Evolutionary conservation across 2,113 vertebrate genomes (phyloP).

Genomic region (Trogon surrucura): DNA sequence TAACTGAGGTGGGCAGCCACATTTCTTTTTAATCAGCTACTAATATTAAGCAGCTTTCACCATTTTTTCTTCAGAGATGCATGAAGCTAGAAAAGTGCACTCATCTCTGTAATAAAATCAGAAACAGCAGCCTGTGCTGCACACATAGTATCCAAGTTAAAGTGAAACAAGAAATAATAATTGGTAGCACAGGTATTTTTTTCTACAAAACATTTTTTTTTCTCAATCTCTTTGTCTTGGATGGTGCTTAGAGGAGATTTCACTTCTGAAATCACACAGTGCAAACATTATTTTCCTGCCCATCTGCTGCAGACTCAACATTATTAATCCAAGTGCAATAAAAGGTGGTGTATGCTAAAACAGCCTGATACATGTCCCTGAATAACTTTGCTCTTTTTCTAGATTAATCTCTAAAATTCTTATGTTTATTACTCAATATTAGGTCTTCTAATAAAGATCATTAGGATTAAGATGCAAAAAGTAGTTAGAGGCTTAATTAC

Average conservation of each 20-base stretch:
- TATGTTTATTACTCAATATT: not conserved
- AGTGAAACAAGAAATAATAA: not conserved
- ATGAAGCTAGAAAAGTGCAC: conserved; percentile 13
- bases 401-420: not conserved
- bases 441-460: not conserved
- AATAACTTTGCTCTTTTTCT: not conserved
- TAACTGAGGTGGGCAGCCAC: not conserved
- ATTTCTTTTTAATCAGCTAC: conserved; percentile 43
- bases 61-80: not conserved
- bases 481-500: not conserved
- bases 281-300: not conserved
- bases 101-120: conserved; percentile 1
- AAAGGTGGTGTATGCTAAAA: not conserved
- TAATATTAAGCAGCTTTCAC: conserved; percentile 19
- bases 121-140: not conserved
- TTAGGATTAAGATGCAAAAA: not conserved
- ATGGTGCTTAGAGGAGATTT: not conserved
- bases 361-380: not conserved
- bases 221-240: not conserved
- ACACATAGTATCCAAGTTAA: not conserved
- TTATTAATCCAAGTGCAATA: not conserved
- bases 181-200: not conserved
- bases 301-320: not conserved
- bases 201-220: not conserved
- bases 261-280: not conserved